Evolutionary conservation across 2,113 vertebrate species (phyloP), one percentile per base, ranked within the genome.

Genomic region (Saccopteryx bilineata): DNA sequence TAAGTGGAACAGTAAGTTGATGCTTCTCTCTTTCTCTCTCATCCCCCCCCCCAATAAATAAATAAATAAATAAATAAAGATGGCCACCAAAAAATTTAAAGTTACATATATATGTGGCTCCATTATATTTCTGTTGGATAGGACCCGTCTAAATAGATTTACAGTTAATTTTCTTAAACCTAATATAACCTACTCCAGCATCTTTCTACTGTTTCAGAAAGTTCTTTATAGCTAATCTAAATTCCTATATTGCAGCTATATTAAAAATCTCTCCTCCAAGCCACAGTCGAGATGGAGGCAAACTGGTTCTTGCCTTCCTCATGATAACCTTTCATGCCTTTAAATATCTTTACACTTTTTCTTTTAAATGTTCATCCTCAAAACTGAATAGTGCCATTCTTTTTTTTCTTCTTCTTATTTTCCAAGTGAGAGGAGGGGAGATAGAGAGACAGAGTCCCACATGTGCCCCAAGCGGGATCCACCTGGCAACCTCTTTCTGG

Each of bases 141-240:
- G 56, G 15, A 1, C 56, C 56, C 21, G 4, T 50, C 79, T 87
- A 24, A 78, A 68, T 24, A 90, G 39, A 63, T 28, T 46, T 31
- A n/a, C 23, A 58, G 52, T 26, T 90, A 9, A 0, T 56, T 54
- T 72, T 50, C 13, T 93, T 18, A 69, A 66, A 90, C 8, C 58
- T 78, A 74, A 24, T 71, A 7, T n/a, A 46, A 74, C 88, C 24
- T 33, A 56, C 23, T 61, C 78, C 21, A 91, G 28, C 3, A 17
- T 33, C 33, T 75, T 66, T 90, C 26, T 24, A 1, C 15, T 46
- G 19, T 63, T 23, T 31, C 74, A 56, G 74, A 8, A 91, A 23
- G 74, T 78, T 93, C 79, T 86, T 89, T 33, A 5, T 31, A 33
- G 46, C 54, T 71, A 72, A 60, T 82, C 39, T 78, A 69, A 95